Evolutionary conservation across 2,113 vertebrate genomes (phyloP).

Genomic region (Morone saxatilis): DNA sequence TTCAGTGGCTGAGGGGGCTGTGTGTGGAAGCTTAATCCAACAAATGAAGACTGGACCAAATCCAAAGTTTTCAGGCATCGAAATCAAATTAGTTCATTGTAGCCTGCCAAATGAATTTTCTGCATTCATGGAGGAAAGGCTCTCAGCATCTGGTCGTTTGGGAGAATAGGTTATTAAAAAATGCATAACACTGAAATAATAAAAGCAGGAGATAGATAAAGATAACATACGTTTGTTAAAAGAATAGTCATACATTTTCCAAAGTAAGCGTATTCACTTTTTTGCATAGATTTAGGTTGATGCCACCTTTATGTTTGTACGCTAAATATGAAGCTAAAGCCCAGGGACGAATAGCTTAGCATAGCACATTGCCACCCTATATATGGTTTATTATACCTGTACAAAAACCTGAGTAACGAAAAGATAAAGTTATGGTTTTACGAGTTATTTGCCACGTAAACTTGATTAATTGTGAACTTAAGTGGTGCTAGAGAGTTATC

Average conservation of each 20-base stretch:
- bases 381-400: no score
- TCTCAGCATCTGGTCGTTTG: slow-evolving; percentile 8
- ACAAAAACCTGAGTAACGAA: no score
- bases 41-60: slow-evolving; percentile 60
- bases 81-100: slow-evolving; percentile 63
- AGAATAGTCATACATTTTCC: neutral
- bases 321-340: neutral
- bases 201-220: neutral
- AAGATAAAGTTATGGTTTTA: no score
- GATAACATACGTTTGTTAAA: slow-evolving; percentile 3
- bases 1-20: slow-evolving; percentile 56
- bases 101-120: slow-evolving; percentile 59
- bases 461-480: no score
- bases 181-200: slow-evolving; percentile 2
- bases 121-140: slow-evolving; percentile 17
- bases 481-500: no score
- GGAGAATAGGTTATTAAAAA: slow-evolving; percentile 22
- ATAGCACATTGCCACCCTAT: no score
- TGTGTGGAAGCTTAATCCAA: slow-evolving; percentile 58
- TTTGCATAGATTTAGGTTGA: neutral
- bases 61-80: slow-evolving; percentile 63
- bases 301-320: neutral
- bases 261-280: neutral
- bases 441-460: no score
- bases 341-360: no score